Evolutionary conservation across 2,113 vertebrate species (phyloP), one percentile per base, ranked within the genome.

Genomic region (Rhagologus leucostigma): DNA sequence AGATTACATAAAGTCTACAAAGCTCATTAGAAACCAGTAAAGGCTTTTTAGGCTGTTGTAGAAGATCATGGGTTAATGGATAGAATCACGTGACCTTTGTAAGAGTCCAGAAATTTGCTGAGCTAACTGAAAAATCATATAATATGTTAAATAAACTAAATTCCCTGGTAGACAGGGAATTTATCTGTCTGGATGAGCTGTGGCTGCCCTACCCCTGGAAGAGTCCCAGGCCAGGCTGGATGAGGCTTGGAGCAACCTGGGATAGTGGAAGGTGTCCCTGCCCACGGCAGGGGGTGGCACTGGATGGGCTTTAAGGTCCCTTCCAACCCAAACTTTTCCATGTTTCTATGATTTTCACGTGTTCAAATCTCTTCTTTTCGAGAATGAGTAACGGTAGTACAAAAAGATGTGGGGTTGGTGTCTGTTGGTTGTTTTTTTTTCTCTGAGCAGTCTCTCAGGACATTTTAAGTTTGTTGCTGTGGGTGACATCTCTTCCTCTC

Each of bases 171-270:
- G 62, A 21, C 4, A 16, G 6, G 62, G 16, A 39, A 4, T 15
- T 26, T 52, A 41, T 23, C 20, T 82, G 52, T 14, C 21, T 52
- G 37, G 52, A 57, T 37, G 0, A 46, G 18, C 33, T 65, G 69
- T 24, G 77, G 46, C 69, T 89, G 39, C 23, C 23, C 46, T 60
- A 46, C 9, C 37, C 33, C 68, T 89, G 60, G 19, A 0, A 39
- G 4, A n/a, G 53, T 0, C 39, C 62, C 4, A 68, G 39, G 46
- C 52, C 46, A 52, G 60, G 52, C 0, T 67, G 52, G 60, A 59
- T 0, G 0, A 27, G 33, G 33, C 7, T 39, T 44, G 60, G 69
- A 59, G 23, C 37, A 67, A 0, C 16, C 60, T 52, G 60, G 53
- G 39, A 2, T 0, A 2, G 44, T 53, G 60, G 33, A 7, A 82